Conservation (phyloP, 1,140 invertebrate species). For the Lamellibrachia luymesi region DNA sequence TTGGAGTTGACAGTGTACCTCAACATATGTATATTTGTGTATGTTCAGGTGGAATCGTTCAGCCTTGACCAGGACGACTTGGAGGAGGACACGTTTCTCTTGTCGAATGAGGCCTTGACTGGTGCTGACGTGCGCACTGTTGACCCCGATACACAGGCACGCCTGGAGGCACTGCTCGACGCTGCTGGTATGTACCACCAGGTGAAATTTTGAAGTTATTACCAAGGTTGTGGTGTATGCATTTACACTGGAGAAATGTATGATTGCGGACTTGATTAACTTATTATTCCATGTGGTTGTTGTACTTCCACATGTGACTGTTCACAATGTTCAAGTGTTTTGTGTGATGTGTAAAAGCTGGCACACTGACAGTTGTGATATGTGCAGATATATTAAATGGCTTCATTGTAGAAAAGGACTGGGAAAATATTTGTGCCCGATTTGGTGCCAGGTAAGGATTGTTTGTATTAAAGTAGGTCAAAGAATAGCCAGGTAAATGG, state of each 20-base stretch:
- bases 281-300: too few species aligned
- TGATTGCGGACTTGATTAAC: too few species aligned
- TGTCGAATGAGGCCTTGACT: slow-evolving; percentile 66
- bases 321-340: too few species aligned
- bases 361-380: background rate
- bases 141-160: slow-evolving; percentile 84
- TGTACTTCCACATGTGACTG: too few species aligned
- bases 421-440: background rate
- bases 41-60: slow-evolving; percentile 62
- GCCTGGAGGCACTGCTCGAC: slow-evolving; percentile 82
- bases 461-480: too few species aligned
- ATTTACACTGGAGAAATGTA: too few species aligned
- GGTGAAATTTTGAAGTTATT: background rate
- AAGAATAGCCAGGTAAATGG: too few species aligned
- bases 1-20: background rate
- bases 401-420: background rate
- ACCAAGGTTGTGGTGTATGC: too few species aligned
- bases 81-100: slow-evolving; percentile 72
- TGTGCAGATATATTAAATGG: background rate
- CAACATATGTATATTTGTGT: slow-evolving; percentile 18
- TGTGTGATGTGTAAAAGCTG: background rate
- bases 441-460: background rate
- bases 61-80: slow-evolving; percentile 59
- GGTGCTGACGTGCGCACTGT: slow-evolving; percentile 68
- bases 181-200: slow-evolving; percentile 71